Base-by-base conservation (phyloP, 1,140 invertebrate genomes). In the Tachypleus tridentatus region DNA sequence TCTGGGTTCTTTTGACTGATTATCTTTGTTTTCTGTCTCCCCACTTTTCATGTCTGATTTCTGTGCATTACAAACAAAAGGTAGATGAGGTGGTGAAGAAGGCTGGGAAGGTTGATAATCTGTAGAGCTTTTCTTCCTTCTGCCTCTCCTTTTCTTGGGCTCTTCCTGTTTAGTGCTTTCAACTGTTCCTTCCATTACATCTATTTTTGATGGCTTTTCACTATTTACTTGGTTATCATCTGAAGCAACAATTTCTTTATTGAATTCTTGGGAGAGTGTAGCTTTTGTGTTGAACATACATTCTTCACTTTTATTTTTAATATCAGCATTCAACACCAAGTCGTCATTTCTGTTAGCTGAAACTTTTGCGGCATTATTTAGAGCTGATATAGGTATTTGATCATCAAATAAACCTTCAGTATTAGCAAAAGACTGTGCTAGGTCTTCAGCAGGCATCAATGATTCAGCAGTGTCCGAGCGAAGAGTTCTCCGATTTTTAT, bases 61-160 rank as follows among this genome's bases (percentile, higher is more conserved):
- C 11, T 68, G 60, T 51, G 48, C 47, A 4, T 48, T 7, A n/a
- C 7, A 29, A 56, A 29, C 4, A 48, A 47, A 47, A 29, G 29
- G 29, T n/a, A 54, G 53, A n/a, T 7, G 53, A 7, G 53, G 53
- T 54, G 53, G 53, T n/a, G 53, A 54, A 54, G 53, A 54, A 54
- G n/a, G 3, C 7, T 54, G n/a, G 11, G 9, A 11, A 11, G 29
- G 8, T 4, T 54, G 58, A 61, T 53, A 10, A 61, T 70, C 65
- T 11, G 63, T 65, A 49, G 67, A 70, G 29, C 29, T 63, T 53
- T 72, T 72, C 61, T 72, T 72, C 54, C 62, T 69, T 47, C 71
- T 63, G 47, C 71, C 69, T 65, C 71, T 57, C 58, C 66, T 67
- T 52, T 61, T 68, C 29, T 56, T 66, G 2, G 66, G 58, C 47